Conservation (phyloP, 2,113 vertebrate genomes). For the Nestor notabilis region DNA sequence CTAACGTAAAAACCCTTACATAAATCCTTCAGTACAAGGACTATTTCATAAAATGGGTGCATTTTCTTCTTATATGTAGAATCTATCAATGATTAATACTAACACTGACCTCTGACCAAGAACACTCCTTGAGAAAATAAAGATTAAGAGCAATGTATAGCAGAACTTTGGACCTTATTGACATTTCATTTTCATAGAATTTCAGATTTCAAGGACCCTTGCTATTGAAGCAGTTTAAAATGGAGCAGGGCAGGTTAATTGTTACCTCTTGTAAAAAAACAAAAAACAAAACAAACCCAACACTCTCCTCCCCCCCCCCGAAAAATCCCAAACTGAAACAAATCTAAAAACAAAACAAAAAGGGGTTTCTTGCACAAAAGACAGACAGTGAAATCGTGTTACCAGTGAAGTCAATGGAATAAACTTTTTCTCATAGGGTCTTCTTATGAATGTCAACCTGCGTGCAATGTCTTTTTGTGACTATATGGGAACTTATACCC, state of each 20-base stretch:
- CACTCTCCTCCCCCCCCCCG: too few relatives aligned
- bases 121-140: slow-evolving; percentile 25
- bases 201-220: slow-evolving; percentile 1
- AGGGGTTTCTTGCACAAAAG: background rate
- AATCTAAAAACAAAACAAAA: background rate
- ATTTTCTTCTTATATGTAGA: background rate
- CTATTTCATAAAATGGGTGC: background rate
- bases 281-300: background rate
- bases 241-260: background rate
- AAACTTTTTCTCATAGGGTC: background rate
- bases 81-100: slow-evolving; percentile 49
- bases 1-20: background rate
- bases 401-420: background rate
- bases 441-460: background rate
- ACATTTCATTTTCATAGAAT: background rate
- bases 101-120: background rate
- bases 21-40: background rate
- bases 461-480: background rate
- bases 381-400: background rate
- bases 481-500: background rate
- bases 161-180: slow-evolving; percentile 19
- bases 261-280: background rate
- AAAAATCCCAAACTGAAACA: too few relatives aligned
- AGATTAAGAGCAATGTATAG: slow-evolving; percentile 1
- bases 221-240: background rate